Base-by-base conservation (phyloP, 2,113 vertebrate species). In the Jaculus jaculus region DNA sequence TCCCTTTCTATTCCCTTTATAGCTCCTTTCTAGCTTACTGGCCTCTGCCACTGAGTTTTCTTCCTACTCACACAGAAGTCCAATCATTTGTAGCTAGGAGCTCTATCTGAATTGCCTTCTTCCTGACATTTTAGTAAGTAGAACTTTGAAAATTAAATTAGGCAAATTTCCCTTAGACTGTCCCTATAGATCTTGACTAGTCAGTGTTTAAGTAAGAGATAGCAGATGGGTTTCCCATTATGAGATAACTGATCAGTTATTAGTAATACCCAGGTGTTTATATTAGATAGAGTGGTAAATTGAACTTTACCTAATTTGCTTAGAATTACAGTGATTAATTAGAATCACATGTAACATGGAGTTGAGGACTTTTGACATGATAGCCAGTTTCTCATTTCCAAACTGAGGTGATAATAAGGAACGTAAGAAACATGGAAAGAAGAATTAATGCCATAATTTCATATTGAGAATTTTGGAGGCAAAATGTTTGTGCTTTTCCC, bases 61-160 rank as follows among this genome's bases (percentile, higher is more conserved):
- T n/a, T n/a, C n/a, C n/a, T n/a, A n/a, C n/a, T n/a, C n/a, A n/a
- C n/a, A n/a, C n/a, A n/a, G n/a, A n/a, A n/a, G n/a, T n/a, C n/a
- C n/a, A n/a, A n/a, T n/a, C n/a, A n/a, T n/a, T n/a, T n/a, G n/a
- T n/a, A n/a, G n/a, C n/a, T n/a, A n/a, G n/a, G n/a, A n/a, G n/a
- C n/a, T n/a, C n/a, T 95, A 32, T 54, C 5, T 77, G 88, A 51
- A 34, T 32, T 89, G 7, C 88, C 81, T 6, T 20, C 84, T 66
- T 71, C 78, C 23, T 84, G 84, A 75, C 65, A 17, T 87, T 92
- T 37, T 90, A 74, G n/a, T n/a, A n/a, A n/a, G n/a, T n/a, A n/a
- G n/a, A n/a, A n/a, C n/a, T n/a, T n/a, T n/a, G n/a, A n/a, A n/a
- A n/a, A n/a, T n/a, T n/a, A n/a, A n/a, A n/a, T n/a, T n/a, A n/a